Percentiles rank a stretch among this genome's conserved stretches.
Conservation (phyloP, 2,888 invertebrate species). For the Andrena dorsata region DNA sequence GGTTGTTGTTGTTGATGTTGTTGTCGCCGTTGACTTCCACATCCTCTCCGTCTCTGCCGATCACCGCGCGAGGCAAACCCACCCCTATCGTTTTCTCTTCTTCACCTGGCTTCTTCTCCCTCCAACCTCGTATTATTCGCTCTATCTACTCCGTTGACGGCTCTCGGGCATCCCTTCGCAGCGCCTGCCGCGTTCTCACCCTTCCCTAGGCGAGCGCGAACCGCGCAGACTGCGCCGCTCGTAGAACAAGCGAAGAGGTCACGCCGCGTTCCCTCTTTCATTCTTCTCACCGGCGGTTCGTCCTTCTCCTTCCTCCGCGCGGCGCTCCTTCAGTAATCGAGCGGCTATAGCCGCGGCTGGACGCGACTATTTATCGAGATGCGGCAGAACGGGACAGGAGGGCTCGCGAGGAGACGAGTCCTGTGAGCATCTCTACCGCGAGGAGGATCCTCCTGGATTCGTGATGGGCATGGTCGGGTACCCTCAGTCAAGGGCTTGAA, state of each 20-base stretch:
- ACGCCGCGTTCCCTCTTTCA: conserved; percentile 63
- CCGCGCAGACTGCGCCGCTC: conserved; percentile 46
- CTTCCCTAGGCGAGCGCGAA: conserved; percentile 45
- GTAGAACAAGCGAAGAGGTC: conserved; percentile 60
- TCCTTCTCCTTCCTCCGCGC: conserved; percentile 48
- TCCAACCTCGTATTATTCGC: conserved; percentile 23
- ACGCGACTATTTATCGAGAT: conserved; percentile 69
- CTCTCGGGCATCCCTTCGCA: conserved; percentile 7
- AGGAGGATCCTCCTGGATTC: conserved; percentile 69
- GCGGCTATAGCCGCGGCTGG: conserved; percentile 63
- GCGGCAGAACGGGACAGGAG: conserved; percentile 22
- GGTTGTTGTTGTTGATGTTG: conserved; percentile 32
- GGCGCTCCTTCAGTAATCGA: conserved; percentile 64
- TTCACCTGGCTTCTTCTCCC: conserved; percentile 38
- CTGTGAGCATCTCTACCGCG: too few relatives aligned
- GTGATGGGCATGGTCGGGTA: conserved; percentile 77
- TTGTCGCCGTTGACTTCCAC: conserved; percentile 23
- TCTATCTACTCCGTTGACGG: neutral
- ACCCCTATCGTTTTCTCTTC: conserved; percentile 37
- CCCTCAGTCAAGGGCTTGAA: conserved; percentile 78
- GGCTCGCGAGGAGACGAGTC: neutral
- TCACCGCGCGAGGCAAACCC: conserved; percentile 52
- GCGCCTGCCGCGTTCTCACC: conserved; percentile 35
- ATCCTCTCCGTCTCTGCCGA: conserved; percentile 32
- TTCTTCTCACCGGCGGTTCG: conserved; percentile 46